Percentiles rank a stretch among this genome's conserved stretches.
Evolutionary conservation across 2,113 vertebrate species (phyloP).

Genomic region (Symphodus melops): DNA sequence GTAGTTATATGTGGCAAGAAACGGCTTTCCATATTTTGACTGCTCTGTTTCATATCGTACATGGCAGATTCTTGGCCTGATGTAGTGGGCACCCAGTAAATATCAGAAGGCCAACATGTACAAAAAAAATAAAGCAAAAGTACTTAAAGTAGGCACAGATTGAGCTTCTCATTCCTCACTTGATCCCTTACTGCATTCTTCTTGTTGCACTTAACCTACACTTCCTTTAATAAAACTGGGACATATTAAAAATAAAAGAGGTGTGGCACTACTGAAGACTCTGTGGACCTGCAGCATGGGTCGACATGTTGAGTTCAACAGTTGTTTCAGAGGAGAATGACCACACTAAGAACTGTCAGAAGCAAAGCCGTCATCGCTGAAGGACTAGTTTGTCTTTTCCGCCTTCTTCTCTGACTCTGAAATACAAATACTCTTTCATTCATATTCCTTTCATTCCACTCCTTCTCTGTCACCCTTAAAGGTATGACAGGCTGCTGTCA

Average conservation of each 20-base stretch:
- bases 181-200: neutral
- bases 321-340: neutral
- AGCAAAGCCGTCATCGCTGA: neutral
- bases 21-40: neutral
- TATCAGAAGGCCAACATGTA: slow-evolving; percentile 7
- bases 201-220: neutral
- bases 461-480: slow-evolving; percentile 9
- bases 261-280: neutral
- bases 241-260: neutral
- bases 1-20: neutral
- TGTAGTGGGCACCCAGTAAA: neutral
- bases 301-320: too few relatives aligned
- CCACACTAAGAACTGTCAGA: neutral
- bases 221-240: slow-evolving; percentile 14
- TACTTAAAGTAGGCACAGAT: neutral
- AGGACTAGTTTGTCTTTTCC: neutral
- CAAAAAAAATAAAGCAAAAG: neutral
- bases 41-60: slow-evolving; percentile 3
- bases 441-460: slow-evolving; percentile 29
- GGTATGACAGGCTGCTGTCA: slow-evolving; percentile 13
- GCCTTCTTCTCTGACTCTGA: neutral
- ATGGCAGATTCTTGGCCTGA: slow-evolving; percentile 45
- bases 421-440: slow-evolving; percentile 1
- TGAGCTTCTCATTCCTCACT: neutral
- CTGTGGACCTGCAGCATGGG: too few relatives aligned